phyloP scores from a whole-genome alignment of 2,113 vertebrate species.

The Dolichotis patagonum region DNA sequence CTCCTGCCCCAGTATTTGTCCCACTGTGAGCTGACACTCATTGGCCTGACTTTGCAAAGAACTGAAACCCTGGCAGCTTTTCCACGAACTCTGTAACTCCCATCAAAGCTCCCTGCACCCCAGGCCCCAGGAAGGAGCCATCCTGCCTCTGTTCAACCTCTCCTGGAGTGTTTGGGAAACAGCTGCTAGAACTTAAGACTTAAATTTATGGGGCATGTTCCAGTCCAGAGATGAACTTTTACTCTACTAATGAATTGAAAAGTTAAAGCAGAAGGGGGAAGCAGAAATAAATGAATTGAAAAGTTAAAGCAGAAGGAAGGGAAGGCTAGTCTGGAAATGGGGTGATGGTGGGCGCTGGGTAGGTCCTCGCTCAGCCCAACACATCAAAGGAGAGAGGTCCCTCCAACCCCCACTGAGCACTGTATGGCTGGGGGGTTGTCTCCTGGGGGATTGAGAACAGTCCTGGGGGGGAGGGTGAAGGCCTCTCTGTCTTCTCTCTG shows the following conservation, averaged over 20 bases:
- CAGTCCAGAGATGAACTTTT: slow-evolving; percentile 57
- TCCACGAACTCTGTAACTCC: background rate
- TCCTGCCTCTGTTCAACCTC: background rate
- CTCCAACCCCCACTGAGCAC: background rate
- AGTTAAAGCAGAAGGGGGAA: slow-evolving; percentile 54
- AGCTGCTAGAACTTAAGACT: slow-evolving; percentile 70
- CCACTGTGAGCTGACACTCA: background rate
- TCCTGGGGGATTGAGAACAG: too few relatives aligned
- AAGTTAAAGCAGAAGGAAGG: slow-evolving; percentile 68
- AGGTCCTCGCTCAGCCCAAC: background rate
- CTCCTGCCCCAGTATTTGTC: background rate
- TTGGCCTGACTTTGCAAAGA: background rate
- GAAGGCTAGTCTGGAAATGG: slow-evolving; percentile 5
- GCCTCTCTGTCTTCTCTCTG: background rate
- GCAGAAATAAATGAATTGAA: slow-evolving; percentile 64
- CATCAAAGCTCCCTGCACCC: background rate
- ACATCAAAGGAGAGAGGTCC: slow-evolving; percentile 32
- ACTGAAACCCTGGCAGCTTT: background rate
- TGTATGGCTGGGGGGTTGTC: background rate
- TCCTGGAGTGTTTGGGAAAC: slow-evolving; percentile 29
- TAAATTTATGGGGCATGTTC: slow-evolving; percentile 56
- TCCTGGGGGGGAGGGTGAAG: background rate
- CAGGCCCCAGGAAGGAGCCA: background rate
- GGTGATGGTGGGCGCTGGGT: background rate
- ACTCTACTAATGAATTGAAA: slow-evolving; percentile 21